Conservation (phyloP, 2,113 vertebrate species). For the Diadophis punctatus region DNA sequence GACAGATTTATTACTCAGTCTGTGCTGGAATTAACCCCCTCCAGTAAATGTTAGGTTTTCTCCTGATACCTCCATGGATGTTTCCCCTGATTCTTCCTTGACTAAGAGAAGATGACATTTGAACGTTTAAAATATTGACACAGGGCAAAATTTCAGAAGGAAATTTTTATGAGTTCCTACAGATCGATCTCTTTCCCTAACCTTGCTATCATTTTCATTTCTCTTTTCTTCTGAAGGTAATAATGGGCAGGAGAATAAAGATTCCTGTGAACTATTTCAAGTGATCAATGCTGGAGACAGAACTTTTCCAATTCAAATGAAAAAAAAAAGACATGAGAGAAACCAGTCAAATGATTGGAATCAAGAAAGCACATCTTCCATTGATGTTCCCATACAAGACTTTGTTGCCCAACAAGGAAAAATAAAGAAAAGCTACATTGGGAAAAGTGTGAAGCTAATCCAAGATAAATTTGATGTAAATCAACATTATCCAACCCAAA, state of each 20-base stretch:
- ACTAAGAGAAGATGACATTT: no score
- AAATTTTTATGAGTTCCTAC: not conserved
- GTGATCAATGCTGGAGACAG: not conserved
- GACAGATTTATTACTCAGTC: no score
- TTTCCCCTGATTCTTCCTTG: no score
- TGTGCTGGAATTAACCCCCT: no score
- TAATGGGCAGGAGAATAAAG: not conserved
- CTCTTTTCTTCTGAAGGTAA: not conserved
- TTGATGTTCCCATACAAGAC: not conserved
- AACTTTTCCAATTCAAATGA: not conserved
- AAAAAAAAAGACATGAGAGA: not conserved
- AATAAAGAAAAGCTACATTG: not conserved
- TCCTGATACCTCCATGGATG: no score
- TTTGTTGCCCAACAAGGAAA: not conserved
- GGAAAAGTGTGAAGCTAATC: not conserved
- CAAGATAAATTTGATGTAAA: not conserved
- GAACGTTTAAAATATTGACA: not conserved
- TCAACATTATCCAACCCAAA: not conserved
- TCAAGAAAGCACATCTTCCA: not conserved
- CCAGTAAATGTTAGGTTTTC: no score
- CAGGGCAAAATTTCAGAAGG: not conserved
- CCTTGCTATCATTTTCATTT: not conserved
- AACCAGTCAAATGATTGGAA: not conserved
- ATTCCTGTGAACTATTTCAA: not conserved
- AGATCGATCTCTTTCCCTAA: not conserved